These are phyloP conservation scores for Drosophila bifasciata DNA, from an alignment of 1,140 invertebrate genomes.

Conservation along the genomic window DNA sequence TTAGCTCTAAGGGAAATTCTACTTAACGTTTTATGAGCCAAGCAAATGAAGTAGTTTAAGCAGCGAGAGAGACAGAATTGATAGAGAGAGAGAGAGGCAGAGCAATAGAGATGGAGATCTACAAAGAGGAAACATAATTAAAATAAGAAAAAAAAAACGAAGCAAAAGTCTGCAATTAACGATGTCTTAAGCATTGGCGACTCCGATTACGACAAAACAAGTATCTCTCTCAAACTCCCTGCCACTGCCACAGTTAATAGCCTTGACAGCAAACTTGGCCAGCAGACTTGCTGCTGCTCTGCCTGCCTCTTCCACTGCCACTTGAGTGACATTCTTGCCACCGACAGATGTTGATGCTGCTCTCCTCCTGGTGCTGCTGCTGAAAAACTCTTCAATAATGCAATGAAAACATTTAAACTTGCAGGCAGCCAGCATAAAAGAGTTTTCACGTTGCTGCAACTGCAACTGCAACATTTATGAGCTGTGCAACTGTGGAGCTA, in stretches of 20 bases:
- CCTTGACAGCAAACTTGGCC: slow-evolving; percentile 66
- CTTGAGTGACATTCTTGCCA: slow-evolving; percentile 64
- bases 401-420: slow-evolving; percentile 75
- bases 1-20: slow-evolving; percentile 51
- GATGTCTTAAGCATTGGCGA: slow-evolving; percentile 9
- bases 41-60: too few species aligned
- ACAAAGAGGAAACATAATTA: slow-evolving; percentile 54
- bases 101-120: too few species aligned
- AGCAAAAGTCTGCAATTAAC: slow-evolving; percentile 25
- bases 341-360: slow-evolving; percentile 29
- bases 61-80: too few species aligned
- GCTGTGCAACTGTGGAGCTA: slow-evolving; percentile 25
- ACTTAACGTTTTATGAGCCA: background rate
- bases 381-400: slow-evolving; percentile 69
- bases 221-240: slow-evolving; percentile 21
- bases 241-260: slow-evolving; percentile 36
- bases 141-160: slow-evolving; percentile 47
- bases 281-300: slow-evolving; percentile 33
- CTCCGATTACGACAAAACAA: slow-evolving; percentile 16
- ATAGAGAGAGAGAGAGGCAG: too few species aligned
- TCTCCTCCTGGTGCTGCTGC: slow-evolving; percentile 28
- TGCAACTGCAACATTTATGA: slow-evolving; percentile 75
- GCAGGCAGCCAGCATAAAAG: slow-evolving; percentile 31
- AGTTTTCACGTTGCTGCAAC: slow-evolving; percentile 24
- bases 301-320: slow-evolving; percentile 35